Evolutionary conservation across 2,888 invertebrate genomes (phyloP), one percentile per base, ranked within the genome.

Genomic region (Crocallis elinguaria): DNA sequence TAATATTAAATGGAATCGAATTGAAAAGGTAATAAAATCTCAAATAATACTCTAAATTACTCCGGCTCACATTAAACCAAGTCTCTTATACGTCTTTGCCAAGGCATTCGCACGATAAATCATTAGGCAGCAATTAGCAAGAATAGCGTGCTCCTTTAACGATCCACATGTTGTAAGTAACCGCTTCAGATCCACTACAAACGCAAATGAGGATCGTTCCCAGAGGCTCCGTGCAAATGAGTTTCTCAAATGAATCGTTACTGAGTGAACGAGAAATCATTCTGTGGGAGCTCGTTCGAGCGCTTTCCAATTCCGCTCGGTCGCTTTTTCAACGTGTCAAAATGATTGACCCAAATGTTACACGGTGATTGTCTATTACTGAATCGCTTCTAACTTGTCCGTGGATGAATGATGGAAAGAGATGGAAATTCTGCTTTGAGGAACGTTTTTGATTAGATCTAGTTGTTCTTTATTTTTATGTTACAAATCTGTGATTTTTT

Each of bases 201-300:
- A 84, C 81, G 86, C 83, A 85, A 85, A 86, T 84, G 83, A 86
- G 82, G 74, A 79, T 77, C 81, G 77, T 78, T 78, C 82, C 79
- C 61, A 66, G 82, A 75, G 84, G 79, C 75, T 73, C 66, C 76
- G 73, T 58, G 79, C 82, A 85, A 86, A 86, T 85, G 85, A 86
- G 85, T 83, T 86, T 80, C 84, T 84, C 82, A 84, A 85, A 85
- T 87, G 86, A 86, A 86, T 84, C 85, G 83, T 84, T 84, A 82
- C 82, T 75, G 77, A 84, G 82, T 83, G 78, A 83, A 79, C 76
- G 82, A 81, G 83, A 73, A 82, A 83, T 85, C 80, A 82, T 81
- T 75, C 71, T 67, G 65, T 54, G 66, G 74, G 49, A 70, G 69
- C 68, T 73, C 66, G 65, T 75, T 79, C 69, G 69, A 77, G 60